Evolutionary conservation across 2,797 vertebrate genomes (phyloP), one percentile per base, ranked within the genome.

Genomic region (Taenioides sp.): DNA sequence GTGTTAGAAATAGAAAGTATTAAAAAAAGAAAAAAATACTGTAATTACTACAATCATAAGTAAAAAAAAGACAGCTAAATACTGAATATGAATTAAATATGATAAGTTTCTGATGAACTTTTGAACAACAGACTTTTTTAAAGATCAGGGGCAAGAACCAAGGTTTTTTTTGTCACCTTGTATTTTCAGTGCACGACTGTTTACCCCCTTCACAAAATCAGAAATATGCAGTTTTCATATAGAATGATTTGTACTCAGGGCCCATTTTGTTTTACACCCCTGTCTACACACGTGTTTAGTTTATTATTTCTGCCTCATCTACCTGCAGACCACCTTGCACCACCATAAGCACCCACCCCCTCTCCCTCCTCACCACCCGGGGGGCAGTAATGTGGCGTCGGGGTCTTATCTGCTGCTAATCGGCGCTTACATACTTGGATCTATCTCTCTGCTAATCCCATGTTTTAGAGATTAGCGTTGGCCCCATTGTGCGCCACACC

Each of bases 391-490:
- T 66, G 74, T 74, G 71, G 76, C 11, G 10, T 64, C 70, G 23
- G 28, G 18, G 50, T 73, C 75, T 80, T 77, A 82, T 83, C 70
- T 2, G 59, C 16, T 66, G 72, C 72, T 89, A 83, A 92, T 87
- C 78, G 7, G 74, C 70, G 67, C 75, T 81, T 63, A 80, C 80
- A 82, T 78, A 77, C 78, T 86, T 83, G 71, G 81, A 80, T 70
- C 57, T 74, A 66, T 83, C 71, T 73, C 69, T 57, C 72, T 70
- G 80, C 78, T 88, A 84, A 89, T 90, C 85, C 80, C 77, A 82
- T 77, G 81, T 81, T 87, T 75, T 78, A 57, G 73, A 72, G 88
- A 89, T 92, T 89, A 88, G 77, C 74, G 79, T 86, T 77, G 79
- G 76, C 73, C 65, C 73, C 61, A 69, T 82, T 68, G 77, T 65